A percentile compares a stretch with the other conserved stretches of the same genome.
phyloP scores from a whole-genome alignment of 2,888 invertebrate species.

The Ctena decussata region DNA sequence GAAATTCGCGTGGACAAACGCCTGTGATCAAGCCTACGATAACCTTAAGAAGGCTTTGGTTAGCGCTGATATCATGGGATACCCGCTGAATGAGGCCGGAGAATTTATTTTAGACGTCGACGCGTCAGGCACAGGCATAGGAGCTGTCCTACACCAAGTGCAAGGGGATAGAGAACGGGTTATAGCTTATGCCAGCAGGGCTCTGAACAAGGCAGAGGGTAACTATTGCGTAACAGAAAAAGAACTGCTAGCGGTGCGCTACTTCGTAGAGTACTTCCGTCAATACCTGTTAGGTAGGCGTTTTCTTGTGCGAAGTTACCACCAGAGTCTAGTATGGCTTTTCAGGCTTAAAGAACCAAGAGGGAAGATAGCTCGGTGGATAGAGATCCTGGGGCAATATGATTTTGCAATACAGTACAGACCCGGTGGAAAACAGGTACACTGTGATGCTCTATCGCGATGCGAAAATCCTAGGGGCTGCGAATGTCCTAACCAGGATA shows the following conservation, averaged over 20 bases:
- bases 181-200: background rate
- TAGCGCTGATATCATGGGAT: slow-evolving; percentile 20
- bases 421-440: background rate
- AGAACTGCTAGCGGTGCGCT: background rate
- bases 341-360: slow-evolving; percentile 11
- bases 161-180: background rate
- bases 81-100: slow-evolving; percentile 12
- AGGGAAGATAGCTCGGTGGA: slow-evolving; percentile 11
- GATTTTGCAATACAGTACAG: slow-evolving; percentile 23
- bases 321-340: background rate
- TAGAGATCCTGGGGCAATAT: slow-evolving; percentile 4
- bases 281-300: background rate
- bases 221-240: background rate
- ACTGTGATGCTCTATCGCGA: slow-evolving; percentile 31
- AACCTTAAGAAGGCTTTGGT: background rate
- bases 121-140: background rate
- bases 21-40: background rate
- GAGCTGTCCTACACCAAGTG: background rate
- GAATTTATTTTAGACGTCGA: slow-evolving; percentile 1
- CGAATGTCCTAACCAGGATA: slow-evolving; percentile 24
- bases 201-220: background rate
- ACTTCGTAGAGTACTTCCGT: background rate
- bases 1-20: background rate
- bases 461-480: slow-evolving; percentile 26
- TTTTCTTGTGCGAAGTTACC: background rate